Base-by-base conservation (phyloP, 1,140 invertebrate species). In the Colletes latitarsis region DNA sequence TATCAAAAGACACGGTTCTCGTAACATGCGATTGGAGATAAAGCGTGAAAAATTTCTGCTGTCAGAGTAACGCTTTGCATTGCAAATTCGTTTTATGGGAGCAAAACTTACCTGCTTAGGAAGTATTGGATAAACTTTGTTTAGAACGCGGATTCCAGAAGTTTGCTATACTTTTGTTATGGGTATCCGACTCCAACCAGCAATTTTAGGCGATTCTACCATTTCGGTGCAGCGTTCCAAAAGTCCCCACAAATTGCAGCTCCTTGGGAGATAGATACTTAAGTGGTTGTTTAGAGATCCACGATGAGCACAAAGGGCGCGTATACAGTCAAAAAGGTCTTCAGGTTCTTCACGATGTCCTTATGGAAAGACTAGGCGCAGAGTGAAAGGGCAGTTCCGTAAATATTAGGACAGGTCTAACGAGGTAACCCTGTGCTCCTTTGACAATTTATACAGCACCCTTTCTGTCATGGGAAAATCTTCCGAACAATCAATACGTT, bases 331-430 rank as follows among this genome's bases (percentile, higher is more conserved):
- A 90, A 88, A 88, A 89, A 89, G 89, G 84, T 84, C 69, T 57
- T 49, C 53, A 60, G 55, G 82, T 71, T 70, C 82, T 87, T 79
- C 77, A 60, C 82, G 85, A 60, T 82, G 78, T 85, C 82, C 73
- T 85, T 71, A 52, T 60, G 60, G 53, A 84, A 88, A 80, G 52
- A 74, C 58, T 19, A 66, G 57, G 81, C 73, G 60, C 60, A 63
- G 73, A 83, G 81, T 82, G 79, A 88, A 88, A 87, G 85, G 80
- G 70, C 77, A 79, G 82, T 70, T 89, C 79, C 79, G 89, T 91
- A 89, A 92, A 92, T 91, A 92, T 92, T 92, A 84, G 88, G 89
- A 90, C 89, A 91, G 85, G 89, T 86, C 76, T 64, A 43, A 14
- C 73, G 70, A 68, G 53, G 49, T 74, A 81, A 58, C 30, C 49